Evolutionary conservation across 1,140 invertebrate genomes (phyloP).

Genomic region (Campoletis sonorensis): DNA sequence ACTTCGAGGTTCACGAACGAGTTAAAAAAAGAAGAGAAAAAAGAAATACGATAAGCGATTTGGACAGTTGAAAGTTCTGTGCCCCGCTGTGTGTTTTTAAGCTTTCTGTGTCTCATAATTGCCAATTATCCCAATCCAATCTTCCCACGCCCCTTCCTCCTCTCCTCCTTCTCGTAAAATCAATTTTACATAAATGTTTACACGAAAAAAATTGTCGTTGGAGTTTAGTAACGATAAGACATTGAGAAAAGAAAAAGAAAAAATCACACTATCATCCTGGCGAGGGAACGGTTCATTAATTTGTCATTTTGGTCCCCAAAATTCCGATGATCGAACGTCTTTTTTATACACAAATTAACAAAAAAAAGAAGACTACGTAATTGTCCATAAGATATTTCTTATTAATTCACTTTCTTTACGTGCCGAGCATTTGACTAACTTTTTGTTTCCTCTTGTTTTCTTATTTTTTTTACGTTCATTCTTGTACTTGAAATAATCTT

Average conservation of each 20-base stretch:
- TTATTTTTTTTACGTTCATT: not conserved
- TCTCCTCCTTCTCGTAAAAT: not conserved
- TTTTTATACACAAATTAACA: not conserved
- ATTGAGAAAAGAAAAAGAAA: no score
- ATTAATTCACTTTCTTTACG: not conserved
- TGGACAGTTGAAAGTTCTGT: slow-evolving; percentile 35
- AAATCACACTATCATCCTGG: no score
- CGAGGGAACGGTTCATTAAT: no score
- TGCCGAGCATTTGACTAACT: slow-evolving; percentile 15
- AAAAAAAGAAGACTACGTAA: not conserved
- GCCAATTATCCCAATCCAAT: not conserved
- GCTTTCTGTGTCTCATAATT: slow-evolving; percentile 42
- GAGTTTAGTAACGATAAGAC: not conserved
- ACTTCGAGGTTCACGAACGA: not conserved
- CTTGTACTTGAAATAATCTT: not conserved
- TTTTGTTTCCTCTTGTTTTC: not conserved
- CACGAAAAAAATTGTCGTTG: not conserved
- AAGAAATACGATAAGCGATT: slow-evolving; percentile 2
- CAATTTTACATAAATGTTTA: not conserved
- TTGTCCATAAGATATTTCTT: not conserved
- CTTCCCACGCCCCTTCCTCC: not conserved
- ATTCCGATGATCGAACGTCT: not conserved
- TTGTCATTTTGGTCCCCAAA: no score
- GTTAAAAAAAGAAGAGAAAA: not conserved
- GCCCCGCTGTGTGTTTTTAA: slow-evolving; percentile 46